Evolutionary conservation across 1,140 invertebrate species (phyloP), one percentile per base, ranked within the genome.

Genomic region (Stratiolaelaps scimitus): DNA sequence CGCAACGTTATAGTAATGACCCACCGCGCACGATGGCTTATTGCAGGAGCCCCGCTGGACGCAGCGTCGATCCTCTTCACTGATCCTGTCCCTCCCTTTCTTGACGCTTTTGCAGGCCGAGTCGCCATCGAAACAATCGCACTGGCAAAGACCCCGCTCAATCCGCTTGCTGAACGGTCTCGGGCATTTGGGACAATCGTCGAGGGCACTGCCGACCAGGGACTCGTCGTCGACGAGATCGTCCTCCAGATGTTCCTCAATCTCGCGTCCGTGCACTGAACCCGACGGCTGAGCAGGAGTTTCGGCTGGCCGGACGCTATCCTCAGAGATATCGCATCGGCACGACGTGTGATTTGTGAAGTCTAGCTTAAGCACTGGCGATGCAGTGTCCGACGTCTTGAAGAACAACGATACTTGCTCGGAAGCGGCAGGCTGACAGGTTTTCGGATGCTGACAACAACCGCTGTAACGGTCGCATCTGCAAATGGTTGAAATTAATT

Each of bases 101-200:
- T 60, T 60, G 1, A 60, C 26, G 15, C 20, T 60, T 15, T 29
- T 60, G 53, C 53, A 60, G 4, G 23, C 4, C 53, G 13, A 17
- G 34, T 60, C 53, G 4, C 20, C 53, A 6, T 60, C 53, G 53
- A 60, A 60, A 26, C 53, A 60, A 60, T 60, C 53, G 10, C 53
- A 60, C 26, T 60, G 15, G 26, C 53, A 60, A 23, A 60, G 26
- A 15, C 53, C 53, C 1, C 53, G 53, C 26, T 26, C 26, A 23
- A 60, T 19, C 15, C 53, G 26, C 53, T 60, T 60, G 10, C 53
- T 60, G 23, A 60, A 60, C 2, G 23, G 53, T 29, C 17, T 15
- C 2, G 53, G 53, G 53, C 53, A 60, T 26, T 26, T 17, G 15
- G 53, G 53, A 60, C 53, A 60, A 40, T 10, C 10, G 10, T 40